Base-by-base conservation (phyloP, 2,113 vertebrate genomes). In the Garra rufa region DNA sequence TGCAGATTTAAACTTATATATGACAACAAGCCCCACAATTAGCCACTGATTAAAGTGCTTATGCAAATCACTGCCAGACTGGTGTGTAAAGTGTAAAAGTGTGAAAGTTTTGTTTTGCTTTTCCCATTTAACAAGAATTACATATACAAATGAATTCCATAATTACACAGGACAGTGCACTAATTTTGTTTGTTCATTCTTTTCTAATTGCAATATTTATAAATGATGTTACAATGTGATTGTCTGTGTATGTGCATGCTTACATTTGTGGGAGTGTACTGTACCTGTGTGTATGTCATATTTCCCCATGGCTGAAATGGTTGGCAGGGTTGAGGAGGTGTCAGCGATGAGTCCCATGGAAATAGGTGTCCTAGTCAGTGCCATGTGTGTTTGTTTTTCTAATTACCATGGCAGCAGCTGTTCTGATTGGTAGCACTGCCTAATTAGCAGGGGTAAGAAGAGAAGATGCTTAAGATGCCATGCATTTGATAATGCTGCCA, bases 401-500 rank as follows among this genome's bases (percentile, higher is more conserved):
- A 76, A 86, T 91, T 69, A 3, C 81, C 59, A 85, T 89, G 86
- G 86, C 85, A 87, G 90, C 91, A 92, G 88, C 88, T 92, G 89
- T 79, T 91, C 84, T 90, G 83, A 83, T 89, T 85, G 74, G 81
- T 86, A 82, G 46, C 55, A 63, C 88, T 84, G 87, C 24, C 30
- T 86, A 88, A 83, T 87, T 85, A 87, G 57, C 80, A 85, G 87
- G 63, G 86, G 83, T 82, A 38, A 87, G 74, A 28, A 85, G 43
- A 38, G 26, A 83, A 73, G 83, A 85, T 38, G 55, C 83, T 73
- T 52, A 67, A 24, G 24, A 59, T 74, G n/a, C 57, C 81, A 87
- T 83, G 55, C 15, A 57, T 77, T 77, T 77, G 17, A 80, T 67
- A 67, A 46, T 50, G 41, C 52, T 17, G 19, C 9, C 28, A 41